phyloP scores from a whole-genome alignment of 2,797 vertebrate genomes.

The Thalassophryne amazonica region DNA sequence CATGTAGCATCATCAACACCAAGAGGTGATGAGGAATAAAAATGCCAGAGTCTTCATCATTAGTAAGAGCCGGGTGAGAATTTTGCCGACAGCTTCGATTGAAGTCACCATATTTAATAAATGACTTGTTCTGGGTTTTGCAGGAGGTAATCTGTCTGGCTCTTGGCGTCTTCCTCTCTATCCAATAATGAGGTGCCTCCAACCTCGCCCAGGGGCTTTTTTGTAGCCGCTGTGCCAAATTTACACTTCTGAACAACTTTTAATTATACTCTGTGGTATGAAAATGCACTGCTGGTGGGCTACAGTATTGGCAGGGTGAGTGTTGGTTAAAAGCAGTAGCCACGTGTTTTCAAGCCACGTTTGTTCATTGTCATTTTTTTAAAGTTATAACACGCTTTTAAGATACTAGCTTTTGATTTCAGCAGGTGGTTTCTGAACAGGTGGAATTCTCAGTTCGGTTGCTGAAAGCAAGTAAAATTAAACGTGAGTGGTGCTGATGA shows the following conservation, averaged over 20 bases:
- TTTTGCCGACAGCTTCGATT: conserved; percentile 43
- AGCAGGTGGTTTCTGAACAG: background rate
- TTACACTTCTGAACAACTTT: conserved; percentile 63
- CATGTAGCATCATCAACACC: background rate
- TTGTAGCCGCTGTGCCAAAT: conserved; percentile 54
- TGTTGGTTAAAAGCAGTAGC: conserved; percentile 36
- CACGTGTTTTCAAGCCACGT: conserved; percentile 6
- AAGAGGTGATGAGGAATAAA: conserved; percentile 10
- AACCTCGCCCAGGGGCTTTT: conserved; percentile 49
- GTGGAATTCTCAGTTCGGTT: background rate
- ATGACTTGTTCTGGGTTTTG: conserved; percentile 28
- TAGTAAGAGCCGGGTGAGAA: conserved; percentile 4
- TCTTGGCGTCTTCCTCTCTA: conserved; percentile 39
- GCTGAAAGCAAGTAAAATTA: too few relatives aligned
- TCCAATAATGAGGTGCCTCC: conserved; percentile 65
- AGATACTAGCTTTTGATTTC: background rate
- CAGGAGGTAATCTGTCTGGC: conserved; percentile 62
- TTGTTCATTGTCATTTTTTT: conserved; percentile 12
- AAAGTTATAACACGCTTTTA: background rate
- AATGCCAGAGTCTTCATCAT: conserved; percentile 28
- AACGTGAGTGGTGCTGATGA: conserved; percentile 32
- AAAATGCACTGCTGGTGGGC: conserved; percentile 39
- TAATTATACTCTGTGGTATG: conserved; percentile 64
- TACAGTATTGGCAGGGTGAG: conserved; percentile 15
- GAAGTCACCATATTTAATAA: conserved; percentile 50